phyloP scores from a whole-genome alignment of 2,888 invertebrate species.

The Euphydryas editha region DNA sequence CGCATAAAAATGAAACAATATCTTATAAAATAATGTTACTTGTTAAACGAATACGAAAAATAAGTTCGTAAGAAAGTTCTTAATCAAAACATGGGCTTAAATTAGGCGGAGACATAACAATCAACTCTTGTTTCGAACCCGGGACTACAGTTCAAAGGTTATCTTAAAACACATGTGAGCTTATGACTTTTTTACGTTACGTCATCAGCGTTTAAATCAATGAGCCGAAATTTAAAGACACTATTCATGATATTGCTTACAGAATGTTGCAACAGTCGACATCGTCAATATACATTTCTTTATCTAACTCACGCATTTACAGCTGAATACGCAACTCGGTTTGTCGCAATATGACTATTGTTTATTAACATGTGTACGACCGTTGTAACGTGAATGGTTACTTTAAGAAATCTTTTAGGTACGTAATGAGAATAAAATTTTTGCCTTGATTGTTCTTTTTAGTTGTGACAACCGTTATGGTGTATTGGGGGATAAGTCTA shows the following conservation, averaged over 20 bases:
- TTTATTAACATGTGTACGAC: neutral
- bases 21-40: constrained; percentile 4
- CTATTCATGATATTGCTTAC: neutral
- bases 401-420: neutral
- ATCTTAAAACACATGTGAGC: constrained; percentile 42
- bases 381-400: neutral
- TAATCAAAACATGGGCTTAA: constrained; percentile 27
- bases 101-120: constrained; percentile 38
- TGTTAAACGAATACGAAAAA: constrained; percentile 17
- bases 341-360: no score
- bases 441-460: no score
- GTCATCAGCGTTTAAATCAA: constrained; percentile 22
- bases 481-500: no score
- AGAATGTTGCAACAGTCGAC: neutral
- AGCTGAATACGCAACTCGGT: no score
- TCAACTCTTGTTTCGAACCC: constrained; percentile 28
- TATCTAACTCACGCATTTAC: no score
- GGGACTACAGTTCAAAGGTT: constrained; percentile 41
- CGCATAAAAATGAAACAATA: neutral
- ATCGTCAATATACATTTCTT: no score
- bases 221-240: neutral
- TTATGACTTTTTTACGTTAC: constrained; percentile 31
- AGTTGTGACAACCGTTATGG: no score
- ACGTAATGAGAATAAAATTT: neutral
- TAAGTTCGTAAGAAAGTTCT: constrained; percentile 21